phyloP scores from a whole-genome alignment of 2,113 vertebrate species.

The Thunnus thynnus region DNA sequence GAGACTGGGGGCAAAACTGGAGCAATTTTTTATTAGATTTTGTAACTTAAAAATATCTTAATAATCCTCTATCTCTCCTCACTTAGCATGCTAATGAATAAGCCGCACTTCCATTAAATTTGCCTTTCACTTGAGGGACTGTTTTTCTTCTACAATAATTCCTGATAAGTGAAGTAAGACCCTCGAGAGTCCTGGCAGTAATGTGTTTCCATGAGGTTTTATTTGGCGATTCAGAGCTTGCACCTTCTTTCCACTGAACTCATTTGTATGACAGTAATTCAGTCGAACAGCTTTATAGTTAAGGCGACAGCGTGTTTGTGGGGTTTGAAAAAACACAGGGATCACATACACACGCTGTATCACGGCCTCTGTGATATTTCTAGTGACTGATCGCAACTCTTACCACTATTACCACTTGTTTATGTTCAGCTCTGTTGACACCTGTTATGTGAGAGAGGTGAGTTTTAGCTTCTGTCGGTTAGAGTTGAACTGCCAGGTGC shows the following conservation, averaged over 20 bases:
- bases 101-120: not conserved
- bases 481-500: conserved; percentile 14
- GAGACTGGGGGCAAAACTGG: not conserved
- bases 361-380: conserved; percentile 27
- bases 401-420: conserved; percentile 27
- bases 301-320: not conserved
- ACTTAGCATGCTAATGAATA: not conserved
- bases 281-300: conserved; percentile 35
- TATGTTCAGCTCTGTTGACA: conserved; percentile 41
- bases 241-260: conserved; percentile 41
- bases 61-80: not conserved
- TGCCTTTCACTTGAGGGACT: conserved; percentile 22
- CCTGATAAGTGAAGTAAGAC: conserved; percentile 49
- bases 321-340: not conserved
- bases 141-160: conserved; percentile 16
- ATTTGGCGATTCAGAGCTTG: conserved; percentile 1
- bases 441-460: conserved; percentile 43
- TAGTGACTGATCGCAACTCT: conserved; percentile 32
- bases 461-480: conserved; percentile 16
- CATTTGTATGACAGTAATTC: conserved; percentile 37
- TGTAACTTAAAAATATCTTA: not conserved
- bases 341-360: conserved; percentile 4
- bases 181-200: conserved; percentile 35
- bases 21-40: not conserved
- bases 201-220: conserved; percentile 47